Evolutionary conservation across 92 coral and sea anemone genomes (phyloP), one percentile per base, ranked within the genome.

Genomic region (Zoanthus solanderi): DNA sequence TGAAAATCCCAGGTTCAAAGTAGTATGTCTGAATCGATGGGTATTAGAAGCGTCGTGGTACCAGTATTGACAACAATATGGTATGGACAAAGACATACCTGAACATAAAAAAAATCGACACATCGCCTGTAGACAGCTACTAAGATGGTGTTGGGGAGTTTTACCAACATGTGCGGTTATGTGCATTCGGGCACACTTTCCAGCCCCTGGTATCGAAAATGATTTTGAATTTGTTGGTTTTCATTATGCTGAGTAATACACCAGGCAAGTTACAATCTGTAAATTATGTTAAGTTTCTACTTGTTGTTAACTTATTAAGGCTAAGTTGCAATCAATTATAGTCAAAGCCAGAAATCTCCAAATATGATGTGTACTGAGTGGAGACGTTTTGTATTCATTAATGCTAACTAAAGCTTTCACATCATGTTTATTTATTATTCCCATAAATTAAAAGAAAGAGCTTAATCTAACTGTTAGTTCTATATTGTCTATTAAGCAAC

Each of bases 1-100:
- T 84, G 88, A 84, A 28, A 84, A 84, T 73, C 80, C 88, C 23
- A 81, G 88, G 28, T 84, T 84, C 47, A 84, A 84, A 44, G 88
- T 68, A n/a, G n/a, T n/a, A n/a, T n/a, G n/a, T n/a, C n/a, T n/a
- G n/a, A n/a, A n/a, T n/a, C n/a, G n/a, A n/a, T 84, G 88, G 88
- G 88, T 84, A 61, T 84, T 84, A 44, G 88, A 84, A 69, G 88
- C 88, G 78, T 57, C 88, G 30, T 84, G 79, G 88, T 72, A 16
- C 45, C 88, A 84, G 53, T 83, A 83, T 56, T 65, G 42, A 83
- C 77, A 45, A 54, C 61, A 78, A 45, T 67, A 71, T 16, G 75
- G 75, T 60, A 23, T 23, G 67, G 67, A 23, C 67, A 60, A 15
- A n/a, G 16, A 60, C 67, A 60, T 60, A 60, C 67, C 67, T 13